phyloP scores from a whole-genome alignment of 2,888 invertebrate species.

The Chirona hameri region DNA sequence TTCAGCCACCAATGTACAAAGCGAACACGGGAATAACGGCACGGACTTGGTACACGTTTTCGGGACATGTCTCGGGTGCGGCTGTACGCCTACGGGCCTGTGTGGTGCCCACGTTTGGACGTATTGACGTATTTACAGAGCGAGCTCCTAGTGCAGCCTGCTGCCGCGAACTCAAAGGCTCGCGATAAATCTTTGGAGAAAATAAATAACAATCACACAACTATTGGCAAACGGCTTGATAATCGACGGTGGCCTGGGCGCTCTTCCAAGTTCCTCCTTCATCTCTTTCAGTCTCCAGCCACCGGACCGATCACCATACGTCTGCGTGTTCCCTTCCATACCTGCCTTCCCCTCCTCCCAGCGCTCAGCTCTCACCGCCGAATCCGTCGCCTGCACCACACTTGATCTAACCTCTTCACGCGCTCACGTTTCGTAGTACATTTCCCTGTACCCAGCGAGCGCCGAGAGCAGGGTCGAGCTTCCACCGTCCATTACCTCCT shows the following conservation, averaged over 20 bases:
- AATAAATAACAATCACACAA: slow-evolving; percentile 10
- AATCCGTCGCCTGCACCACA: neutral
- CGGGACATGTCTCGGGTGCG: neutral
- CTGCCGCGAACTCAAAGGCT: neutral
- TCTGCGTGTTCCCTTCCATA: neutral
- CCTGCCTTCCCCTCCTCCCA: neutral
- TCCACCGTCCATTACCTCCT: slow-evolving; percentile 26
- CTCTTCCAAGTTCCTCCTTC: neutral
- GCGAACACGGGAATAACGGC: too few species aligned
- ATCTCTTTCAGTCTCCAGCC: neutral
- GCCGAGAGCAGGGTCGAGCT: slow-evolving; percentile 36
- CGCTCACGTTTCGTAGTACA: slow-evolving; percentile 35
- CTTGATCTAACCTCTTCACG: neutral
- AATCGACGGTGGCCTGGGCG: neutral
- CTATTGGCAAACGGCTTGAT: neutral
- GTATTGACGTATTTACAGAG: neutral
- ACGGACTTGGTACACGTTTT: neutral
- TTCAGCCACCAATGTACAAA: neutral
- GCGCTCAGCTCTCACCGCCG: neutral
- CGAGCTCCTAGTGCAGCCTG: neutral
- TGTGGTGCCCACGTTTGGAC: neutral
- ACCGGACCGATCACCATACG: neutral
- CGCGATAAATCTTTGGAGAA: neutral
- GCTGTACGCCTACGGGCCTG: neutral
- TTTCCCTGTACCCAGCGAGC: slow-evolving; percentile 35